A percentile compares a stretch with the other conserved stretches of the same genome.
Conservation (phyloP, 1,140 invertebrate genomes). For the Drosophila rufa region DNA sequence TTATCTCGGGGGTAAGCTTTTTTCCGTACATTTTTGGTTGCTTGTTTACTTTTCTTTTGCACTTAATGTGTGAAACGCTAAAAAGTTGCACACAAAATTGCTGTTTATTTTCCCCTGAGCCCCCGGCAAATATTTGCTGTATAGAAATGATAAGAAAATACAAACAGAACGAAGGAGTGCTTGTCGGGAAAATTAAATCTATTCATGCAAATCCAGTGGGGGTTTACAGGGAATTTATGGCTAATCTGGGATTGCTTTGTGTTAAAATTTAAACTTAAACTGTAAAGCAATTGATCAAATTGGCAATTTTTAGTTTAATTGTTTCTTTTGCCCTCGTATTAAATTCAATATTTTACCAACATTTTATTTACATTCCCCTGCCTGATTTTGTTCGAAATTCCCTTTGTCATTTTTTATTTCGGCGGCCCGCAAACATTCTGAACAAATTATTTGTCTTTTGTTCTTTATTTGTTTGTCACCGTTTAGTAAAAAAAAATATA, state of each 20-base stretch:
- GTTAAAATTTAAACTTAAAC: not conserved
- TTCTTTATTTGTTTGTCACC: slow-evolving; percentile 30
- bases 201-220: slow-evolving; percentile 8
- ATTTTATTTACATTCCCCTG: slow-evolving; percentile 1
- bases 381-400: slow-evolving; percentile 1
- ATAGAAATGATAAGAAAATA: slow-evolving; percentile 23
- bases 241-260: slow-evolving; percentile 4
- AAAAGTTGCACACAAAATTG: slow-evolving; percentile 20
- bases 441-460: slow-evolving; percentile 12
- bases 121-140: slow-evolving; percentile 19
- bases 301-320: not conserved
- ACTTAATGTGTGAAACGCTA: slow-evolving; percentile 39
- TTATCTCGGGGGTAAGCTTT: slow-evolving; percentile 20
- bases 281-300: not conserved
- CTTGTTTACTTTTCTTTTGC: slow-evolving; percentile 3
- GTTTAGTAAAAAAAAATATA: slow-evolving; percentile 25
- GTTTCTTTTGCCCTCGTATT: not conserved
- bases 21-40: not conserved
- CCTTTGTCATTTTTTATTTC: slow-evolving; percentile 2
- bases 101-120: not conserved
- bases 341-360: not conserved
- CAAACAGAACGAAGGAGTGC: slow-evolving; percentile 7
- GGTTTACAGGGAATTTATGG: slow-evolving; percentile 1
- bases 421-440: slow-evolving; percentile 3
- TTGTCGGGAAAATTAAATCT: slow-evolving; percentile 4